A percentile compares a stretch with the other conserved stretches of the same genome.
Evolutionary conservation across 2,113 vertebrate species (phyloP).

Genomic region (Zapornia atra): DNA sequence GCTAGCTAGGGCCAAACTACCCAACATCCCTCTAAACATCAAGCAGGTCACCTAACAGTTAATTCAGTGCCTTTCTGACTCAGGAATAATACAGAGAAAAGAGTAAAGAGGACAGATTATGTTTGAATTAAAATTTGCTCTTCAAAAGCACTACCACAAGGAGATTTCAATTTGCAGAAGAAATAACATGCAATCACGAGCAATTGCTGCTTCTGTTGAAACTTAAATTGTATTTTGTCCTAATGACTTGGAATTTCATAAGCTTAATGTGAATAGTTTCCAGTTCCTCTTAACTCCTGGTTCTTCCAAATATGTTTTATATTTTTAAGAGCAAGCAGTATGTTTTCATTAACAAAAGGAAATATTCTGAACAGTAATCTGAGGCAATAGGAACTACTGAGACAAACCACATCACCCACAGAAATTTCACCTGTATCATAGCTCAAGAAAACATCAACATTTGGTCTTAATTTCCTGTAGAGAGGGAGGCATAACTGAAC

Average conservation of each 20-base stretch:
- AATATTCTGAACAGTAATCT: neutral
- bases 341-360: neutral
- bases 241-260: neutral
- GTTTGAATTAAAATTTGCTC: neutral
- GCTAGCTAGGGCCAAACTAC: neutral
- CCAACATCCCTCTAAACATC: neutral
- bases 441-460: neutral
- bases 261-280: neutral
- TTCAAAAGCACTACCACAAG: neutral
- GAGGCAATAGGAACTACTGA: neutral
- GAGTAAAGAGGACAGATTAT: neutral
- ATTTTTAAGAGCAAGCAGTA: neutral
- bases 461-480: neutral
- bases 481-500: neutral
- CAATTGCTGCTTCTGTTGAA: neutral
- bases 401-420: neutral
- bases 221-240: neutral
- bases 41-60: neutral
- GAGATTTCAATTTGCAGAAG: neutral
- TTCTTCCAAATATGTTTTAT: neutral
- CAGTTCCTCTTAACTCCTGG: neutral
- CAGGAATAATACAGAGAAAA: neutral
- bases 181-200: neutral
- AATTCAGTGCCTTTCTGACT: neutral
- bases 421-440: neutral